A percentile compares a stretch with the other conserved stretches of the same genome.
phyloP scores from a whole-genome alignment of 1,140 invertebrate species.

The Sycophaga agraensis region DNA sequence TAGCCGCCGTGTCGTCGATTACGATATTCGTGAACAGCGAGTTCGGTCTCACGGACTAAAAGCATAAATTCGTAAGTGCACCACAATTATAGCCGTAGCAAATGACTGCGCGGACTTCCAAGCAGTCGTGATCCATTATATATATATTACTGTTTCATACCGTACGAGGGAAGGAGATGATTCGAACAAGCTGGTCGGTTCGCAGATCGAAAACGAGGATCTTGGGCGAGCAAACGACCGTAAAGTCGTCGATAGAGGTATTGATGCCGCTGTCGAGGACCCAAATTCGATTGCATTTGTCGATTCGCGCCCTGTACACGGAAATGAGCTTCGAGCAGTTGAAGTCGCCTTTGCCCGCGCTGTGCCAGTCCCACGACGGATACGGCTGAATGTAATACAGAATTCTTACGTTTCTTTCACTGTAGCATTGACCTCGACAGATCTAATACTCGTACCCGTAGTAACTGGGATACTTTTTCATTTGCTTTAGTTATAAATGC shows the following conservation, averaged over 20 bases:
- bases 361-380: slow-evolving; percentile 79
- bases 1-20: slow-evolving; percentile 68
- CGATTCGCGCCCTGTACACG: slow-evolving; percentile 71
- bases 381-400: too few relatives aligned
- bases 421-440: too few relatives aligned
- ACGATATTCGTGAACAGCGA: slow-evolving; percentile 76
- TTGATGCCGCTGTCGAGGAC: slow-evolving; percentile 71
- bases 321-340: slow-evolving; percentile 76
- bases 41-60: slow-evolving; percentile 57
- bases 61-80: neutral
- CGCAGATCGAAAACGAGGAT: slow-evolving; percentile 76
- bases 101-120: too few relatives aligned
- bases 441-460: too few relatives aligned
- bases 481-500: too few relatives aligned
- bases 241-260: slow-evolving; percentile 74
- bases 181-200: slow-evolving; percentile 67
- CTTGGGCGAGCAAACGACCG: slow-evolving; percentile 75
- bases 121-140: too few relatives aligned
- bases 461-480: too few relatives aligned
- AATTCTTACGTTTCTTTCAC: too few relatives aligned
- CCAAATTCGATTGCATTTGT: slow-evolving; percentile 78
- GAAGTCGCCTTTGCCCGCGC: slow-evolving; percentile 65
- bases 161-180: slow-evolving; percentile 55
- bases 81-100: neutral
- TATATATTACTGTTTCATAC: slow-evolving; percentile 29